Evolutionary conservation across 2,888 invertebrate species (phyloP).

Genomic region (Odontocerum albicorne): DNA sequence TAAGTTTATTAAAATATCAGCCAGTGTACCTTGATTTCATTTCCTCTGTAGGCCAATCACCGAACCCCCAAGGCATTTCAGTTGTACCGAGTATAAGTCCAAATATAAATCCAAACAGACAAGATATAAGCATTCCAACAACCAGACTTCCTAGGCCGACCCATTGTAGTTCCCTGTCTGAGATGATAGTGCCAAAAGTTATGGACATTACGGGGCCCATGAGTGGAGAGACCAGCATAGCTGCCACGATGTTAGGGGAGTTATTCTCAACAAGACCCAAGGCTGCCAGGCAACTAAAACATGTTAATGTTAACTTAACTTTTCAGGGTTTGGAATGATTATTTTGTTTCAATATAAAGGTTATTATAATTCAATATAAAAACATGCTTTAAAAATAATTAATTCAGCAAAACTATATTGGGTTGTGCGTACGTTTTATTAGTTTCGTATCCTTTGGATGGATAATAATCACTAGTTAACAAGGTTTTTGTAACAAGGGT

Average conservation of each 20-base stretch:
- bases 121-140: slow-evolving; percentile 72
- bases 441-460: no score
- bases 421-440: no score
- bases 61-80: slow-evolving; percentile 74
- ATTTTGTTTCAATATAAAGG: not conserved
- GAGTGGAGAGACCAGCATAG: slow-evolving; percentile 75
- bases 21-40: slow-evolving; percentile 79
- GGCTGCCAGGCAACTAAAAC: slow-evolving; percentile 74
- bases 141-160: slow-evolving; percentile 71
- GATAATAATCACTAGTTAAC: no score
- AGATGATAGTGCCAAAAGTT: slow-evolving; percentile 79
- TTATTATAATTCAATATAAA: not conserved
- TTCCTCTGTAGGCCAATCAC: slow-evolving; percentile 78
- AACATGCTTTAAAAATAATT: not conserved
- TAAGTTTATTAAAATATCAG: no score
- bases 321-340: no score
- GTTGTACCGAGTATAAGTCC: slow-evolving; percentile 74
- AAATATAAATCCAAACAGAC: slow-evolving; percentile 77
- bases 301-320: not conserved
- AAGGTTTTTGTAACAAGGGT: no score
- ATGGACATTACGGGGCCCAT: slow-evolving; percentile 89
- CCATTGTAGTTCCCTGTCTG: slow-evolving; percentile 68
- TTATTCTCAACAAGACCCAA: slow-evolving; percentile 82
- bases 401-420: no score
- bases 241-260: slow-evolving; percentile 77